A percentile compares a stretch with the other conserved stretches of the same genome.
These are phyloP conservation scores for Tychaedon coryphoeus DNA, from an alignment of 2,113 vertebrate species.

Conservation along the genomic window DNA sequence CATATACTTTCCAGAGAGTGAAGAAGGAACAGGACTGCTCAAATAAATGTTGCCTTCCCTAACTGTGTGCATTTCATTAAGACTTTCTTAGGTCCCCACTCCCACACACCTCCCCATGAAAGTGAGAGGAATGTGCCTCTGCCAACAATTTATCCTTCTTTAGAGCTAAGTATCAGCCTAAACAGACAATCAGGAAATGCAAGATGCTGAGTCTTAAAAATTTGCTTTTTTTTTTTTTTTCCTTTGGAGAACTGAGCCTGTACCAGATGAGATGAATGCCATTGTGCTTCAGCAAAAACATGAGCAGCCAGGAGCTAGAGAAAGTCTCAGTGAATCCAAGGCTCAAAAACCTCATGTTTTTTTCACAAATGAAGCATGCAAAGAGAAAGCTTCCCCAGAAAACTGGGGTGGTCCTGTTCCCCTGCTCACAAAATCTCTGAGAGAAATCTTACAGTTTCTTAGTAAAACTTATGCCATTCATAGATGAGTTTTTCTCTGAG, in stretches of 20 bases:
- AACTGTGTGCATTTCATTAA: background rate
- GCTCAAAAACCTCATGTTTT: background rate
- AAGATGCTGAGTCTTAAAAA: background rate
- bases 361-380: background rate
- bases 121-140: background rate
- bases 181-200: background rate
- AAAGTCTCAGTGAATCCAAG: background rate
- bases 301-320: background rate
- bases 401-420: background rate
- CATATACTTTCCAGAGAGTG: background rate
- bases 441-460: background rate
- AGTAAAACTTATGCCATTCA: background rate
- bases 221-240: background rate
- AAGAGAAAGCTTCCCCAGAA: background rate
- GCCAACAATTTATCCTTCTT: constrained; percentile 17
- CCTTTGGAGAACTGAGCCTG: background rate
- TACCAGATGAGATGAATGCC: background rate
- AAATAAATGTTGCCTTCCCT: background rate
- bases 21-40: background rate
- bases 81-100: background rate
- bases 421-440: background rate
- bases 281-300: background rate
- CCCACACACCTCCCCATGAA: background rate
- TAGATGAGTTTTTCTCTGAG: background rate
- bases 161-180: constrained; percentile 18